These are phyloP conservation scores for Orycteropus afer DNA, from an alignment of 2,113 vertebrate species.

Conservation along the genomic window DNA sequence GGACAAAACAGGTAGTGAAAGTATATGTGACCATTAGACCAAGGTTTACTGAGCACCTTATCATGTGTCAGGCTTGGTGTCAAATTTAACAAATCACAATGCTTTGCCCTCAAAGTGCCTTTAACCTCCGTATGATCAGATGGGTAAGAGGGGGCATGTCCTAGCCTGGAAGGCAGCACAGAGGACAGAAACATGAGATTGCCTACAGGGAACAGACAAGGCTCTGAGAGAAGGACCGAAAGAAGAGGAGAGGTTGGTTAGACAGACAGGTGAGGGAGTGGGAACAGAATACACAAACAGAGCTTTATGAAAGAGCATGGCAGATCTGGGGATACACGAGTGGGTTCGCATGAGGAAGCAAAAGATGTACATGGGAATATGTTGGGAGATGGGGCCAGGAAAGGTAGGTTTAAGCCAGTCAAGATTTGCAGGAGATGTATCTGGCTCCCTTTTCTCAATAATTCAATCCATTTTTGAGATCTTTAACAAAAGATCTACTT, in stretches of 20 bases:
- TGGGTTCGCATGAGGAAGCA: background rate
- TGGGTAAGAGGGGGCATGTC: background rate
- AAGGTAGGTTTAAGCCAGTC: background rate
- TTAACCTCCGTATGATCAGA: background rate
- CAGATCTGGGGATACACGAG: background rate
- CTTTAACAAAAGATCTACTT: background rate
- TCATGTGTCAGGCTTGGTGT: background rate
- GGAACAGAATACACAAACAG: background rate
- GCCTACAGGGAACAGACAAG: background rate
- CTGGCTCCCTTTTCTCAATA: background rate
- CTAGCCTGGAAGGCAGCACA: background rate
- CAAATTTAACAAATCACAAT: background rate
- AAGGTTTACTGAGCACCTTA: background rate
- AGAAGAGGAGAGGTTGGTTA: background rate
- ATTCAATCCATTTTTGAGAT: background rate
- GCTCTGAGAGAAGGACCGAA: background rate
- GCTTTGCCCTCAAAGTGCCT: background rate
- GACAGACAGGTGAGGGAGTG: background rate
- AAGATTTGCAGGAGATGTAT: background rate
- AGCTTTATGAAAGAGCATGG: background rate
- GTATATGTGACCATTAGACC: background rate
- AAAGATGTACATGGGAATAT: background rate
- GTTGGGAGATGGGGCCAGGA: background rate
- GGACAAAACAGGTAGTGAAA: background rate
- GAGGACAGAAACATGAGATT: background rate